phyloP scores from a whole-genome alignment of 1,140 invertebrate species.

The Caenorhabditis brenneri region DNA sequence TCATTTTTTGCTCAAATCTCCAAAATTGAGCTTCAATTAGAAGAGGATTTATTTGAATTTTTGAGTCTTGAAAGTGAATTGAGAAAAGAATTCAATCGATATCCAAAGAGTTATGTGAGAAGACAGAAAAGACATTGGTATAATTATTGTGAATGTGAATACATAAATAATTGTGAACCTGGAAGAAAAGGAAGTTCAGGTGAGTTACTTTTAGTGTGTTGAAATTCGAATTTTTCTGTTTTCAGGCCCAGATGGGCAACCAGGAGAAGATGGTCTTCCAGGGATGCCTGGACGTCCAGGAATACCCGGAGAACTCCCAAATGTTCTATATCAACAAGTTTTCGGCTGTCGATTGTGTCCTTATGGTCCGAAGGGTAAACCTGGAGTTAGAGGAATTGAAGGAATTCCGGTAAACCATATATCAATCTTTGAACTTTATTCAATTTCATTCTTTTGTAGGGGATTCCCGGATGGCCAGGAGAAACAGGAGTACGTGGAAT shows the following conservation, averaged over 20 bases:
- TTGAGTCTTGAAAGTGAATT: neutral
- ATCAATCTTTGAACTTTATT: neutral
- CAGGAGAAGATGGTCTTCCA: slow-evolving; percentile 6
- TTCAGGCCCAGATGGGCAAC: slow-evolving; percentile 14
- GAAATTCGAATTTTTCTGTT: neutral
- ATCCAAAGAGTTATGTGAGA: neutral
- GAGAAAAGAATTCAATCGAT: neutral
- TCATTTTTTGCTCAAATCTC: neutral
- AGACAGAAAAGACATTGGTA: slow-evolving; percentile 18
- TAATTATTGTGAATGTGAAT: slow-evolving; percentile 51
- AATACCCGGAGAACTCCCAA: slow-evolving; percentile 33
- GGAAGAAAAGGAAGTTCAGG: slow-evolving; percentile 27
- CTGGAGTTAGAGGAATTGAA: neutral
- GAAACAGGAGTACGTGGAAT: slow-evolving; percentile 8
- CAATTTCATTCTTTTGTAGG: neutral
- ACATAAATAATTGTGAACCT: slow-evolving; percentile 24
- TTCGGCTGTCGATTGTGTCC: slow-evolving; percentile 47
- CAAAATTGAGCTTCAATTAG: slow-evolving; percentile 1
- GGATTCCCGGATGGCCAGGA: slow-evolving; percentile 33
- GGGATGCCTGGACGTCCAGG: slow-evolving; percentile 46
- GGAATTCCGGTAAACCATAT: neutral
- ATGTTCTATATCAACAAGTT: neutral
- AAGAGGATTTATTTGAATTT: neutral
- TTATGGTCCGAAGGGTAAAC: slow-evolving; percentile 42
- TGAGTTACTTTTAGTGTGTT: neutral